These are phyloP conservation scores for Dilophus febrilis DNA, from an alignment of 2,888 invertebrate species.

Conservation along the genomic window DNA sequence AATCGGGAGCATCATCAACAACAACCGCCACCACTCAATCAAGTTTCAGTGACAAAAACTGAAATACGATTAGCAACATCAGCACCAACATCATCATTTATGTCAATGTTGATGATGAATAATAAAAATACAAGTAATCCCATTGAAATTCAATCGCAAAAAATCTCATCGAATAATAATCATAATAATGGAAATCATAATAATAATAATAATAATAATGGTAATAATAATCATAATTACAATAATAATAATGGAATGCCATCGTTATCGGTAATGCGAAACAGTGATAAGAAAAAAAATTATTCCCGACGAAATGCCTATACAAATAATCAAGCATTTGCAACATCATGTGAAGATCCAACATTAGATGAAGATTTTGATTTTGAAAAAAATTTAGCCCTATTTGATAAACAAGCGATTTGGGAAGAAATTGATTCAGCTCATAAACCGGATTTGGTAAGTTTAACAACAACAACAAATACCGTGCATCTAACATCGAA, in stretches of 20 bases:
- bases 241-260: background rate
- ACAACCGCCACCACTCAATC: too few relatives aligned
- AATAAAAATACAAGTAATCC: conserved; percentile 17
- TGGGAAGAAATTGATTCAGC: conserved; percentile 52
- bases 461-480: conserved; percentile 1
- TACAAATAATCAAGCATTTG: conserved; percentile 24
- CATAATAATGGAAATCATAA: too few relatives aligned
- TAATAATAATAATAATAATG: too few relatives aligned
- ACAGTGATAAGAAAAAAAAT: conserved; percentile 9
- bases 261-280: background rate
- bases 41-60: too few relatives aligned
- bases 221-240: background rate
- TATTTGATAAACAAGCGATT: conserved; percentile 74
- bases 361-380: conserved; percentile 57
- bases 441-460: conserved; percentile 42
- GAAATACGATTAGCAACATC: too few relatives aligned
- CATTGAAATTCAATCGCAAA: too few relatives aligned
- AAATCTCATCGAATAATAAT: too few relatives aligned
- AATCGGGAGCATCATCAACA: too few relatives aligned
- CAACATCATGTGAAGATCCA: conserved; percentile 27
- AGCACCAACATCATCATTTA: too few relatives aligned
- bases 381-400: conserved; percentile 82
- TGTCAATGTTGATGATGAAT: conserved; percentile 8
- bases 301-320: conserved; percentile 20
- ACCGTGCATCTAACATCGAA: too few relatives aligned